Evolutionary conservation across 1,140 invertebrate species (phyloP).

Genomic region (Drosophila obscura): DNA sequence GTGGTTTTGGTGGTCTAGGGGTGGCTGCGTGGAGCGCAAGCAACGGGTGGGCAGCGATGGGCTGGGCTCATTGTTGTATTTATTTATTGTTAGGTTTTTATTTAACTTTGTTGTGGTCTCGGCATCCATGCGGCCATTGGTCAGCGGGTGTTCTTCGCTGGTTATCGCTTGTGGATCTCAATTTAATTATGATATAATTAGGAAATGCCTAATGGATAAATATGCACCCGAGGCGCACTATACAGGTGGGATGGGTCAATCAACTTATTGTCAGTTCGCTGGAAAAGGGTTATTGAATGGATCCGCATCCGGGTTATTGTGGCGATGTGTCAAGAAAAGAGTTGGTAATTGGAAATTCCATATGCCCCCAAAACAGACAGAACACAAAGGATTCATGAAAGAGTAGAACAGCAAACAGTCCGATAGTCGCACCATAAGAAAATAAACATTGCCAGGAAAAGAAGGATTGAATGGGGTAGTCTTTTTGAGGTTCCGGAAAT

Average conservation of each 20-base stretch:
- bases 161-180: slow-evolving; percentile 22
- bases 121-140: slow-evolving; percentile 4
- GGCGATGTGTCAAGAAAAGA: too few relatives aligned
- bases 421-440: too few relatives aligned
- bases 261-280: slow-evolving; percentile 24
- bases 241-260: slow-evolving; percentile 4
- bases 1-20: slow-evolving; percentile 12
- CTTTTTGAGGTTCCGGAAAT: too few relatives aligned
- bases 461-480: too few relatives aligned
- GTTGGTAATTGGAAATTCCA: too few relatives aligned
- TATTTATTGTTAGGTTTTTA: slow-evolving; percentile 26
- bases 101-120: slow-evolving; percentile 38
- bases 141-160: not conserved
- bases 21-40: slow-evolving; percentile 10
- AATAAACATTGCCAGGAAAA: too few relatives aligned
- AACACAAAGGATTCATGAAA: too few relatives aligned
- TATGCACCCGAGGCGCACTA: slow-evolving; percentile 1
- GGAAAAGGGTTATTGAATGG: slow-evolving; percentile 3
- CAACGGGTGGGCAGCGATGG: slow-evolving; percentile 15
- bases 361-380: too few relatives aligned
- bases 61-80: slow-evolving; percentile 13
- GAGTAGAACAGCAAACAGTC: too few relatives aligned
- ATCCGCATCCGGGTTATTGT: not conserved
- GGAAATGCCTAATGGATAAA: slow-evolving; percentile 9
- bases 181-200: slow-evolving; percentile 48